Evolutionary conservation across 2,888 invertebrate species (phyloP).

Genomic region (Gonocerus acuteangulatus): DNA sequence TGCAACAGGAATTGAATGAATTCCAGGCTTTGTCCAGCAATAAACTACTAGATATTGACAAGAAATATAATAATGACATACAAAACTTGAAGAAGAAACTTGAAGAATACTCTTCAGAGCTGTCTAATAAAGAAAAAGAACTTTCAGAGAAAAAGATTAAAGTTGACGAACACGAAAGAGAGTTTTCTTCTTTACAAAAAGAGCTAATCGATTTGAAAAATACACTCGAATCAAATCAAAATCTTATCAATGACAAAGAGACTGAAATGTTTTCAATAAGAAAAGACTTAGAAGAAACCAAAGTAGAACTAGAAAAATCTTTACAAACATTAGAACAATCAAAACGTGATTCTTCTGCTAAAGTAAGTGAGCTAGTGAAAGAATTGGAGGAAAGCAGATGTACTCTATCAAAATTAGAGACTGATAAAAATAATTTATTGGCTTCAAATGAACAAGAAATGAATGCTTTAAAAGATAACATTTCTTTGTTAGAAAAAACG

Average conservation of each 20-base stretch:
- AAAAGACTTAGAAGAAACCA: constrained; percentile 16
- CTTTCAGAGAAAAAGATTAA: constrained; percentile 22
- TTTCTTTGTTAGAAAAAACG: constrained; percentile 28
- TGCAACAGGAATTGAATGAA: constrained; percentile 27
- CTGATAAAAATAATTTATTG: constrained; percentile 35
- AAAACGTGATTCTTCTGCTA: not conserved
- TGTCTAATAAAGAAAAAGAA: constrained; percentile 20
- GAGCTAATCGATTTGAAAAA: constrained; percentile 17
- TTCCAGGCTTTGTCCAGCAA: not conserved
- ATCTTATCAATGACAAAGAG: constrained; percentile 9
- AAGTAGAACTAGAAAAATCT: constrained; percentile 38
- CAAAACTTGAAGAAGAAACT: constrained; percentile 41
- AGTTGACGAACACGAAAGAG: constrained; percentile 18
- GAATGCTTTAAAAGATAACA: constrained; percentile 17
- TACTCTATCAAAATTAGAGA: constrained; percentile 28
- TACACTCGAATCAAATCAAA: constrained; percentile 4
- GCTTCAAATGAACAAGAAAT: constrained; percentile 19
- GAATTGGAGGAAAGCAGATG: not conserved
- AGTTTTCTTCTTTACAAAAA: constrained; percentile 16
- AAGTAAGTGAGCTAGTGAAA: constrained; percentile 3
- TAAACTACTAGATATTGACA: constrained; percentile 11
- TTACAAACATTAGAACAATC: constrained; percentile 2
- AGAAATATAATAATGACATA: constrained; percentile 33
- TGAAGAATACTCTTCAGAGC: constrained; percentile 40
- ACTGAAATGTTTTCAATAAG: constrained; percentile 9